These are phyloP conservation scores for Synanceia verrucosa DNA, from an alignment of 2,797 vertebrate genomes.

Conservation along the genomic window DNA sequence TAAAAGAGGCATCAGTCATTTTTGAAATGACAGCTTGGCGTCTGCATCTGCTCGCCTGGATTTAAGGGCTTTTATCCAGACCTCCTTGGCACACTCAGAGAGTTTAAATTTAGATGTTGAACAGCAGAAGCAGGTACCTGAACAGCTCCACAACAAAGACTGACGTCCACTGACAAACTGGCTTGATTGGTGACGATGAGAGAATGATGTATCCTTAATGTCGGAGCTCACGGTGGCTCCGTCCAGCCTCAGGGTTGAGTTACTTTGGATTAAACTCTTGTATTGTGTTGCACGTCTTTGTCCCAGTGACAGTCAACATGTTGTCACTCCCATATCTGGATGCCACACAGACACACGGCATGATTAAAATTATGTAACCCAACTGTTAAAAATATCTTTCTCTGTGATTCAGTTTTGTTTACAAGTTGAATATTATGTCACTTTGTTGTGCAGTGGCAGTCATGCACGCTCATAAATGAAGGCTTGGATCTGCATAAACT, in stretches of 20 bases:
- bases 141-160: slow-evolving; percentile 28
- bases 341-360: neutral
- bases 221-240: slow-evolving; percentile 27
- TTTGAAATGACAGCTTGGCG: slow-evolving; percentile 36
- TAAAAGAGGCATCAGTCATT: slow-evolving; percentile 20
- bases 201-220: slow-evolving; percentile 9
- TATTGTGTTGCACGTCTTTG: slow-evolving; percentile 34
- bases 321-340: slow-evolving; percentile 13
- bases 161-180: slow-evolving; percentile 4
- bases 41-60: slow-evolving; percentile 49
- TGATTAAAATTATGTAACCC: neutral
- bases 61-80: slow-evolving; percentile 51
- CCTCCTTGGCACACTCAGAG: slow-evolving; percentile 30
- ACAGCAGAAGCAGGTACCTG: slow-evolving; percentile 31
- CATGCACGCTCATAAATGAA: neutral
- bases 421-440: neutral
- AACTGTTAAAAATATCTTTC: neutral
- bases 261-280: slow-evolving; percentile 40
- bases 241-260: slow-evolving; percentile 7
- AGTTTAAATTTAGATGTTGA: slow-evolving; percentile 56
- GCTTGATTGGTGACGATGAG: slow-evolving; percentile 27
- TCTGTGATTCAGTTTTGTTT: slow-evolving; percentile 9
- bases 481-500: neutral
- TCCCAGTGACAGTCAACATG: slow-evolving; percentile 8
- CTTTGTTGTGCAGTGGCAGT: neutral